Percentiles rank a stretch among this genome's conserved stretches.
Conservation (phyloP, 2,797 vertebrate species). For the Fringilla coelebs region DNA sequence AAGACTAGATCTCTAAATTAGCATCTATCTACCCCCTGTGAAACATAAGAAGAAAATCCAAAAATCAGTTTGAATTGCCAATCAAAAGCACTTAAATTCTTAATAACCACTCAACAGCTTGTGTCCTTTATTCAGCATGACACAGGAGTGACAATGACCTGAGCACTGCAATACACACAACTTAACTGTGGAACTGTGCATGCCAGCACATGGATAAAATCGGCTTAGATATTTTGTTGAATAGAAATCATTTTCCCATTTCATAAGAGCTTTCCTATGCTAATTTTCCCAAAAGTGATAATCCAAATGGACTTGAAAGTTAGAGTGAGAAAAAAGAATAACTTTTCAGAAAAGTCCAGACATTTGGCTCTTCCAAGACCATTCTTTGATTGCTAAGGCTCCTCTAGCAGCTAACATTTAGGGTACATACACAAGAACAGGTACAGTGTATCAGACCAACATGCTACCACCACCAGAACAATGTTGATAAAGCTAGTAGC, state of each 20-base stretch:
- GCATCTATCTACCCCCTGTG: background rate
- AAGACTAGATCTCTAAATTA: background rate
- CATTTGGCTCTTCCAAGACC: background rate
- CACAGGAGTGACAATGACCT: background rate
- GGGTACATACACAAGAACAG: background rate
- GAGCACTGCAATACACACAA: background rate
- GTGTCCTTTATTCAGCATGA: background rate
- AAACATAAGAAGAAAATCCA: background rate
- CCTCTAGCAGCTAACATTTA: background rate
- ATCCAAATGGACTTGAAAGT: background rate
- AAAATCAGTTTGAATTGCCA: background rate
- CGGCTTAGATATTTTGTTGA: background rate
- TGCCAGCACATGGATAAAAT: background rate
- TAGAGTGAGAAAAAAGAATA: background rate
- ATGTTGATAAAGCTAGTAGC: background rate
- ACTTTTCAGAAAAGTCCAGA: background rate
- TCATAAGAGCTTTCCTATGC: background rate
- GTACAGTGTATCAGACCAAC: background rate
- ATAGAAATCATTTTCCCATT: background rate
- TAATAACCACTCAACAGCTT: background rate
- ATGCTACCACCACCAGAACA: background rate
- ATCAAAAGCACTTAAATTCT: background rate
- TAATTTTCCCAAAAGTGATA: background rate
- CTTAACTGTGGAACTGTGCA: background rate
- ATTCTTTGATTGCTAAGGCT: background rate